Evolutionary conservation across 92 coral and sea anemone species (phyloP).

Genomic region (Hydrozoanthus gracilis): DNA sequence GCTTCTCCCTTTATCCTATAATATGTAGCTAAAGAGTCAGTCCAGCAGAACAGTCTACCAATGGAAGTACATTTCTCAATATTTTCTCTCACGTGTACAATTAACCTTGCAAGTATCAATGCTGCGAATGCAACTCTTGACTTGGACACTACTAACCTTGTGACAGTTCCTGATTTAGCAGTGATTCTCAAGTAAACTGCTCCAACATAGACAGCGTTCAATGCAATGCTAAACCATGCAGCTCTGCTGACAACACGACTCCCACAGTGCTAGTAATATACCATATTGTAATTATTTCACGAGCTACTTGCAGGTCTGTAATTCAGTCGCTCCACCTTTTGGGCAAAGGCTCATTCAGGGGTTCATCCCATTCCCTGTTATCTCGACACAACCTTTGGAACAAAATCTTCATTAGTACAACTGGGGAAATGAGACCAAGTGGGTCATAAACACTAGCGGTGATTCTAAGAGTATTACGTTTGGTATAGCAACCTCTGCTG

Average conservation of each 20-base stretch:
- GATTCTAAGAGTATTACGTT: conserved; percentile 26
- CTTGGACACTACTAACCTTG: not conserved
- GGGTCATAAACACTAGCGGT: conserved; percentile 54
- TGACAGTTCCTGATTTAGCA: conserved; percentile 23
- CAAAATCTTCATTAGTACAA: conserved; percentile 48
- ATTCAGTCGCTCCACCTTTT: conserved; percentile 29
- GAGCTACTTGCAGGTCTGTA: conserved; percentile 6
- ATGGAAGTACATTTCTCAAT: conserved; percentile 28
- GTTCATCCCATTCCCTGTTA: conserved; percentile 45
- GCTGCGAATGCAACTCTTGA: not conserved
- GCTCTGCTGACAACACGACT: conserved; percentile 34
- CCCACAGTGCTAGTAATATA: conserved; percentile 29
- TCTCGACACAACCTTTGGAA: conserved; percentile 40
- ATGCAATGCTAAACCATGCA: conserved; percentile 56
- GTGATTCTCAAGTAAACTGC: conserved; percentile 47
- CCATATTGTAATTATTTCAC: conserved; percentile 30
- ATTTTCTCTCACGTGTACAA: not conserved
- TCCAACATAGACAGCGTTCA: conserved; percentile 48
- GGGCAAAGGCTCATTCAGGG: conserved; percentile 16
- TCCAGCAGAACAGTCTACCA: conserved; percentile 52
- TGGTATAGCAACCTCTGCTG: conserved; percentile 24
- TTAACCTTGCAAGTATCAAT: too few species aligned
- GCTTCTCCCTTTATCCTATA: conserved; percentile 57
- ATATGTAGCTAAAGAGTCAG: conserved; percentile 53
- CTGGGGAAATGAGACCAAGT: conserved; percentile 52